These are phyloP conservation scores for Sebastes jordani DNA, from an alignment of 2,797 vertebrate species.

Conservation along the genomic window DNA sequence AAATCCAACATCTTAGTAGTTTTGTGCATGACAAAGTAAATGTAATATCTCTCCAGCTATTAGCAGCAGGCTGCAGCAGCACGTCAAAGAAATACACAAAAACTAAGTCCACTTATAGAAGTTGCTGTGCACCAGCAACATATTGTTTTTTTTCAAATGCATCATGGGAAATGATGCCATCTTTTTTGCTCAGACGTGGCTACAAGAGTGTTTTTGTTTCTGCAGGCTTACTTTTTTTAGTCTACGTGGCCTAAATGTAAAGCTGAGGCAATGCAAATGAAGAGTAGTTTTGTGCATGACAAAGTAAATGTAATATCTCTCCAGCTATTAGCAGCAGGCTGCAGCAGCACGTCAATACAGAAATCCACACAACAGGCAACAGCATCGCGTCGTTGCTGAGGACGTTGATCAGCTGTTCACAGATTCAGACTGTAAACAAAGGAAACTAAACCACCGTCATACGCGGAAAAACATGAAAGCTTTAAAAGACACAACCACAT, in stretches of 20 bases:
- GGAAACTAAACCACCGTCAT: conserved; percentile 48
- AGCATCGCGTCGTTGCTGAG: conserved; percentile 45
- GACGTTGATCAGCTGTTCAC: conserved; percentile 75
- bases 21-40: conserved; percentile 3
- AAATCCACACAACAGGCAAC: conserved; percentile 49
- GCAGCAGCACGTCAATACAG: conserved; percentile 30
- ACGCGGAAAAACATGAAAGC: conserved; percentile 4
- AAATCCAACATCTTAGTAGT: background rate
- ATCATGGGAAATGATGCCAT: background rate
- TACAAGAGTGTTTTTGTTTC: conserved; percentile 14
- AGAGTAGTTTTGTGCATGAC: background rate
- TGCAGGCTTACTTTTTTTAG: background rate
- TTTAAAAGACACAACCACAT: conserved; percentile 3
- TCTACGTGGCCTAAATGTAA: background rate
- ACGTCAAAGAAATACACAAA: conserved; percentile 18
- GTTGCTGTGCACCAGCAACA: background rate
- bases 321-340: conserved; percentile 8
- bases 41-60: background rate
- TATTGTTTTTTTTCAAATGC: background rate
- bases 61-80: conserved; percentile 28
- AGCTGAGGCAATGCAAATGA: background rate
- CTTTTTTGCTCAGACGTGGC: background rate
- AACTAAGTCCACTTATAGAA: background rate
- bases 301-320: background rate
- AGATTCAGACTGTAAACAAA: conserved; percentile 81